Evolutionary conservation across 1,140 invertebrate genomes (phyloP), one percentile per base, ranked within the genome.

Genomic region (Atopsyche davidsoni): DNA sequence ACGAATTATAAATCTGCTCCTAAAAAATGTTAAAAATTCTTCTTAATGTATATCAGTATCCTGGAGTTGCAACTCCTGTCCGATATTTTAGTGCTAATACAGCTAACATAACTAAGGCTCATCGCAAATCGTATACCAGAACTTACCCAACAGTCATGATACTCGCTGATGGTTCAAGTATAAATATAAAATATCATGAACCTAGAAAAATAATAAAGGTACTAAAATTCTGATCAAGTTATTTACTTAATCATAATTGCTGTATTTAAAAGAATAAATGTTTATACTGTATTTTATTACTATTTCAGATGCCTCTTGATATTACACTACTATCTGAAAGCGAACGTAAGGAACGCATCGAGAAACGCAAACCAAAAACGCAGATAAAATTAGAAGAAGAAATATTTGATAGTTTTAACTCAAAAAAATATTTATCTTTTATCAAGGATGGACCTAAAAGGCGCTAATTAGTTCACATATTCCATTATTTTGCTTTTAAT

Each of bases 161-260:
- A 17, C 69, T 82, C 21, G 72, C 88, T 2, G 85, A 96, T 79
- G 92, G 92, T 39, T 89, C 90, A 38, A 87, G 83, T 36, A 81
- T 89, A 50, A 86, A 76, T 25, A 83, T 92, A 19, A 73, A 83
- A 57, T 92, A 95, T 65, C 75, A 82, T 52, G 87, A 91, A 68
- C 92, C 92, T 4, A 71, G 87, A 48, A 79, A 79, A 72, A 87
- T 95, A 51, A 88, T 96, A 18, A 86, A 79, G 73, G 87, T 89
- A 72, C 25, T 31, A 10, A 42, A 4, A 48, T 19, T n/a, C 13
- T 18, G 7, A 50, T 38, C 6, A 28, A n/a, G 9, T 7, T 6
- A 23, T 36, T 51, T 51, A n/a, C 39, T 39, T 39, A 35, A 31
- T 34, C 13, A 21, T 18, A 16, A 9, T 18, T 16, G 32, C 28